Percentiles rank a stretch among this genome's conserved stretches.
Evolutionary conservation across 2,113 vertebrate species (phyloP).

Genomic region (Ammodytes dubius): DNA sequence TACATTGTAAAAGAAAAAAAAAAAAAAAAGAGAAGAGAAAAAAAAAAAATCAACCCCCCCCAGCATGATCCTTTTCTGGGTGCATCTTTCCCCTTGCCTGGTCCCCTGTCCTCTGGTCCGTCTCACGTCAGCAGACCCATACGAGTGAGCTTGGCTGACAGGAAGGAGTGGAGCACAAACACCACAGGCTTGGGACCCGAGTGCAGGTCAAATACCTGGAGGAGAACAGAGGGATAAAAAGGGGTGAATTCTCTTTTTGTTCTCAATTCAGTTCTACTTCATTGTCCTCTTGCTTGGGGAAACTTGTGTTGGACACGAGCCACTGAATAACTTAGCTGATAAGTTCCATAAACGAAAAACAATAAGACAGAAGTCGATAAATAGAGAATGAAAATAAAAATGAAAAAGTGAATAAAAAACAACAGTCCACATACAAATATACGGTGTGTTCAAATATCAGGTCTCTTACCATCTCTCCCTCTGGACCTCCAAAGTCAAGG

Average conservation of each 20-base stretch:
- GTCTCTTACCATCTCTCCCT: conserved; percentile 93
- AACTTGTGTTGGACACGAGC: too few relatives aligned
- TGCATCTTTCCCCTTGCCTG: neutral
- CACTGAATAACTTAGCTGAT: too few relatives aligned
- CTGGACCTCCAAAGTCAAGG: conserved; percentile 95
- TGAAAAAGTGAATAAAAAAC: too few relatives aligned
- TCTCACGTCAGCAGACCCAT: conserved; percentile 93
- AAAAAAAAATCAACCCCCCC: neutral
- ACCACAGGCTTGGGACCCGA: conserved; percentile 92
- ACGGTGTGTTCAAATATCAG: too few relatives aligned
- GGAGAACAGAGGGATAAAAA: neutral
- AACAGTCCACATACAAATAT: too few relatives aligned
- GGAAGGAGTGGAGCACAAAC: conserved; percentile 96
- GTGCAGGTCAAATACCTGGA: conserved; percentile 20
- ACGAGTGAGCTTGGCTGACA: conserved; percentile 96
- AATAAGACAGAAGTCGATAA: neutral
- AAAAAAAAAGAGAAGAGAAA: neutral
- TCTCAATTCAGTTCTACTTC: too few relatives aligned
- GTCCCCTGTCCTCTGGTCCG: neutral
- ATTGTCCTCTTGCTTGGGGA: too few relatives aligned
- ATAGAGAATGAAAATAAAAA: neutral
- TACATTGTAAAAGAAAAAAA: neutral
- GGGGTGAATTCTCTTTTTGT: neutral
- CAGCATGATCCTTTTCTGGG: conserved; percentile 1
- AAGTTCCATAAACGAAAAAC: too few relatives aligned